Evolutionary conservation across 1,140 invertebrate species (phyloP), one percentile per base, ranked within the genome.

Genomic region (Trichonephila clavata): DNA sequence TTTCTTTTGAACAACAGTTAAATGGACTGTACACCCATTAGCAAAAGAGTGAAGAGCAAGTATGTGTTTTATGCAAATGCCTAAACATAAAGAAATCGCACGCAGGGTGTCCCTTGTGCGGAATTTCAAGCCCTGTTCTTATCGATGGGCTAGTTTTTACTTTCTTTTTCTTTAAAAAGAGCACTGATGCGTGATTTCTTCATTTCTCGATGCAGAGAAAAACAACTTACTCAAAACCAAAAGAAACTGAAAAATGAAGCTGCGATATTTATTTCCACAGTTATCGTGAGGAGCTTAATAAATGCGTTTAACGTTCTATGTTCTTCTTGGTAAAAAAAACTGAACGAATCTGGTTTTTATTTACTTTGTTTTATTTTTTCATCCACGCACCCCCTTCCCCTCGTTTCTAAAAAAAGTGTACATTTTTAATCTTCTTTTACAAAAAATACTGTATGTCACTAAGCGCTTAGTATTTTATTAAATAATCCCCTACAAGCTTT

Each of bases 51-150:
- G 39, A 60, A 59, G 59, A 43, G 63, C 84, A 68, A 84, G 61
- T n/a, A 68, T 87, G 92, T 57, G 39, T 93, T 93, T 93, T 93
- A 93, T 93, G 92, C 92, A 93, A 93, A 93, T 93, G 90, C 39
- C n/a, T 24, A 63, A 65, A 80, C 92, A 88, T 80, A 87, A 88
- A 87, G 92, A 88, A 93, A 63, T 63, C 68, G 32, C 60, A 63
- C 18, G 60, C 86, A 63, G 60, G 13, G 21, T 27, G 39, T 87
- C 50, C 86, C 50, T 43, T 71, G 50, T 89, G 20, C n/a, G 61
- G 39, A 63, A 61, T 27, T 59, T 4, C n/a, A n/a, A 39, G 21
- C 21, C 21, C 8, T 50, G 57, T 89, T 89, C 71, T 89, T 59
- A 89, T 89, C 71, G 87, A 39, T 50, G 63, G 27, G 87, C 50